Percentiles rank a stretch among this genome's conserved stretches.
Conservation (phyloP, 2,888 invertebrate species). For the Nezara viridula region DNA sequence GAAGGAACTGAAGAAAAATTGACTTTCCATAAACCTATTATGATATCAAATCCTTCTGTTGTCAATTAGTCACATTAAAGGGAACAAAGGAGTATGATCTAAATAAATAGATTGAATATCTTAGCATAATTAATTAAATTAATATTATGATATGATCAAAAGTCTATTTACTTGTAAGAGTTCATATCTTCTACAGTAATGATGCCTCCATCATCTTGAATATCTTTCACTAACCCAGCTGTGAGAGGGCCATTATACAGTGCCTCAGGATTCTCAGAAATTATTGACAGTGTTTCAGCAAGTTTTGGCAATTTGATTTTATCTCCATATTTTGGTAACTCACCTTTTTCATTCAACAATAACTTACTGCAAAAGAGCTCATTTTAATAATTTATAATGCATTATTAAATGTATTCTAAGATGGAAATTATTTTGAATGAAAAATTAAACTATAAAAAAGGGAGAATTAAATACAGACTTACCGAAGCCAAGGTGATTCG, state of each 20-base stretch:
- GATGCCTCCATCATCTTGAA: slow-evolving; percentile 80
- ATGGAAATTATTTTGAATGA: slow-evolving; percentile 66
- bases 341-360: slow-evolving; percentile 65
- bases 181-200: slow-evolving; percentile 78
- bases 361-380: slow-evolving; percentile 59
- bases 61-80: too few species aligned
- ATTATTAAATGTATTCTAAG: neutral
- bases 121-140: too few species aligned
- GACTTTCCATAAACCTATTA: too few species aligned
- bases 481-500: slow-evolving; percentile 70
- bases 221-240: slow-evolving; percentile 77
- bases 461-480: neutral
- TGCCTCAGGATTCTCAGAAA: slow-evolving; percentile 79
- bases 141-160: slow-evolving; percentile 65
- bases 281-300: slow-evolving; percentile 78
- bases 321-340: slow-evolving; percentile 77
- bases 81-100: too few species aligned
- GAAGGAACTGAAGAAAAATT: too few species aligned
- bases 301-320: slow-evolving; percentile 76
- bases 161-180: slow-evolving; percentile 77
- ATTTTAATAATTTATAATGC: neutral
- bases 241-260: slow-evolving; percentile 84
- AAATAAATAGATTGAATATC: too few species aligned
- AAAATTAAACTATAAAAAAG: slow-evolving; percentile 67
- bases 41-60: too few species aligned